Evolutionary conservation across 2,797 vertebrate species (phyloP).

Genomic region (Phoxinus dragarum): DNA sequence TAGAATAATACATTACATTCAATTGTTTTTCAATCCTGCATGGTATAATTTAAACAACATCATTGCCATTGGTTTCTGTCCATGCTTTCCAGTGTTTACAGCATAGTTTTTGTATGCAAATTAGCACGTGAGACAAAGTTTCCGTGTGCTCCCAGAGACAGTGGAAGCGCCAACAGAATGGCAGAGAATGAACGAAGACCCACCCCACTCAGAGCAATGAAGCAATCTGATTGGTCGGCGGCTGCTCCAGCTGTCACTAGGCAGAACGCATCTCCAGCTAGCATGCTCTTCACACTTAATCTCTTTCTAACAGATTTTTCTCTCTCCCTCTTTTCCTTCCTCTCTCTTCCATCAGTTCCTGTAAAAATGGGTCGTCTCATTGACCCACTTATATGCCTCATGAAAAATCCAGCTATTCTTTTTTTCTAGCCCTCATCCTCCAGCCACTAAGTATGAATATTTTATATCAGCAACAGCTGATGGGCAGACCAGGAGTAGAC

Average conservation of each 20-base stretch:
- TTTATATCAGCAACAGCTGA: slow-evolving; percentile 73
- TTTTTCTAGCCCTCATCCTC: slow-evolving; percentile 64
- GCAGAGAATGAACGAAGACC: slow-evolving; percentile 70
- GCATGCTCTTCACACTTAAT: slow-evolving; percentile 74
- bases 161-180: slow-evolving; percentile 65
- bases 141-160: slow-evolving; percentile 61
- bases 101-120: slow-evolving; percentile 43
- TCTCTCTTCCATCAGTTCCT: slow-evolving; percentile 65
- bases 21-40: background rate
- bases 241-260: slow-evolving; percentile 83
- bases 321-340: slow-evolving; percentile 46
- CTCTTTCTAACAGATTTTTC: slow-evolving; percentile 70
- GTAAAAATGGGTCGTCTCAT: slow-evolving; percentile 78
- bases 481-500: slow-evolving; percentile 49
- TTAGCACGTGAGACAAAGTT: slow-evolving; percentile 36
- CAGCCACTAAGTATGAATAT: slow-evolving; percentile 75
- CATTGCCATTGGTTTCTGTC: background rate
- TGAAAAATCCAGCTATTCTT: slow-evolving; percentile 75
- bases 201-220: slow-evolving; percentile 72
- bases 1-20: background rate
- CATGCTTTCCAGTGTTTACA: slow-evolving; percentile 28
- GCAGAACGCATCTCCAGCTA: slow-evolving; percentile 81
- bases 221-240: slow-evolving; percentile 75
- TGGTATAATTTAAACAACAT: background rate
- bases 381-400: slow-evolving; percentile 78